Conservation (phyloP, 2,797 vertebrate genomes). For the Rhadinocentrus ornatus region DNA sequence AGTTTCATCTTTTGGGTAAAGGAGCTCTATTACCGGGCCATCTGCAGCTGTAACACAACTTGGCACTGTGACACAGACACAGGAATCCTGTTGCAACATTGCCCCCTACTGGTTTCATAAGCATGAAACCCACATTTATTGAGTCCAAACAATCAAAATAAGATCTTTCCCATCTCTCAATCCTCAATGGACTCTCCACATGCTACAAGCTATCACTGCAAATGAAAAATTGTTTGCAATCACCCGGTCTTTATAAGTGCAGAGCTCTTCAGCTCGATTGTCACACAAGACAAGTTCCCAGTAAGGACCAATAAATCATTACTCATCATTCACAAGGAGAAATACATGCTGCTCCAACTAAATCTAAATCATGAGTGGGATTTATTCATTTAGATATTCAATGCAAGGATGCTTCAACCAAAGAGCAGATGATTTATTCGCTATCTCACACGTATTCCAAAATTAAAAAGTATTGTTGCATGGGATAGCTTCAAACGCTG, state of each 20-base stretch:
- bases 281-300: constrained; percentile 31
- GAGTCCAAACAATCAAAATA: constrained; percentile 25
- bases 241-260: constrained; percentile 29
- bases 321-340: constrained; percentile 34
- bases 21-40: constrained; percentile 36
- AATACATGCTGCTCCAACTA: constrained; percentile 11
- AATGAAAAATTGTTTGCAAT: constrained; percentile 57
- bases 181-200: constrained; percentile 30
- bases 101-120: constrained; percentile 66
- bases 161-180: constrained; percentile 20
- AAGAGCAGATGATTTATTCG: constrained; percentile 43
- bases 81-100: constrained; percentile 58
- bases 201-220: constrained; percentile 29
- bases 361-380: constrained; percentile 28
- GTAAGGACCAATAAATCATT: constrained; percentile 49
- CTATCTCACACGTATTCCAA: constrained; percentile 15
- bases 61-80: background rate
- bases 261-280: constrained; percentile 49
- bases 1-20: constrained; percentile 34
- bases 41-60: constrained; percentile 29
- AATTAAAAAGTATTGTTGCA: constrained; percentile 58
- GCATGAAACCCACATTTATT: background rate
- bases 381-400: constrained; percentile 29
- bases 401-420: constrained; percentile 35
- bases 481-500: constrained; percentile 21